Base-by-base conservation (phyloP, 2,888 invertebrate species). In the Apotomis capreana region DNA sequence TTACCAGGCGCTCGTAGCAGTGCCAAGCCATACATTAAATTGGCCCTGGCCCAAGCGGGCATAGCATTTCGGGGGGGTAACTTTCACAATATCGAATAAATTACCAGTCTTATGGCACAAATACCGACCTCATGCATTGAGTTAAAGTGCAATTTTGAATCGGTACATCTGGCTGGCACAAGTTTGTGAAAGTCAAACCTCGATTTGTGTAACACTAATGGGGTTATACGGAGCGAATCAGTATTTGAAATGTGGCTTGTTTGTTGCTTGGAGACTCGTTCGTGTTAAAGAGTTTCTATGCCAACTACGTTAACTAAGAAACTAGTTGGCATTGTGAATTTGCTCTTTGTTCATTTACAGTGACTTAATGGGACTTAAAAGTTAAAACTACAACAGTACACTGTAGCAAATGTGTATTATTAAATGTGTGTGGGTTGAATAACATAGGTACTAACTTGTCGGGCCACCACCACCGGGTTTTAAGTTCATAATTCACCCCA, bases 11-110 rank as follows among this genome's bases (percentile, higher is more conserved):
- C 76, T 80, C 74, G 76, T 74, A 76, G 75, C 79, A 83, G 86
- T 89, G 90, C 91, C 91, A 91, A 89, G 86, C 86, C 86, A 89
- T 90, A 90, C 89, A 90, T 90, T 89, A 90, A 87, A 89, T 89
- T 92, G 92, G 91, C 89, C 76, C 76, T 76, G 80, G 83, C 89
- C 90, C 90, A 90, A 92, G 82, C 83, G 77, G 78, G 84, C 84
- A 83, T 83, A 81, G 84, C 83, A 83, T 87, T 65, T 65, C 46
- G 46, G 1, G 10, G 10, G 36, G 26, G n/a, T 65, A 65, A 36
- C 46, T 46, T 57, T 4, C n/a, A 26, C 65, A 65, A 57, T 8
- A 15, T 65, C 65, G 26, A 65, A 65, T 13, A 57, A 8, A 37
- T 44, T 36, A 6, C n/a, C 8, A n/a, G 26, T 46, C 2, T 5